phyloP scores from a whole-genome alignment of 2,888 invertebrate species.

The Caenorhabditis becei region DNA sequence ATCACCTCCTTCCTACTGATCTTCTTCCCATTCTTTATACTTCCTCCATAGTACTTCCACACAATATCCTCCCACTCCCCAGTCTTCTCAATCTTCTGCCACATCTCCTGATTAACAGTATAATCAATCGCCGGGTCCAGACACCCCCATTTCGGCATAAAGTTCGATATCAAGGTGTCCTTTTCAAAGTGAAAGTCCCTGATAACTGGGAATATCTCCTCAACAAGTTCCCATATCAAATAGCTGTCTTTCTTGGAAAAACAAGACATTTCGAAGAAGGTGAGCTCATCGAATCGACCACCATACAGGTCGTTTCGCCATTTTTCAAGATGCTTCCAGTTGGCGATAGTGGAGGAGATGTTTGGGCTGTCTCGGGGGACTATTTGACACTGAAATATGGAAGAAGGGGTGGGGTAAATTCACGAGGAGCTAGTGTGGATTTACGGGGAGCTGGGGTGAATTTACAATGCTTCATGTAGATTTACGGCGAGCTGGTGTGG shows the following conservation, averaged over 20 bases:
- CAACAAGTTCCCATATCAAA: conserved; percentile 18
- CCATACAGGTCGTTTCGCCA: neutral
- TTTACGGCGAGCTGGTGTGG: too few species aligned
- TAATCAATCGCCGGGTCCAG: conserved; percentile 6
- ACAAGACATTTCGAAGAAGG: conserved; percentile 16
- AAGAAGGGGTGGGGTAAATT: too few species aligned
- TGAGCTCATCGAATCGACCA: neutral
- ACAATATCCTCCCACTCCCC: neutral
- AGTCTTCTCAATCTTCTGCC: neutral
- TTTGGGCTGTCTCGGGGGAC: neutral
- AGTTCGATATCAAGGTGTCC: neutral
- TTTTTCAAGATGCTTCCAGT: neutral
- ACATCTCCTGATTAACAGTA: neutral
- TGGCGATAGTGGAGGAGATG: neutral
- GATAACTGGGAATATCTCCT: conserved; percentile 13
- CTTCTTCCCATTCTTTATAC: neutral
- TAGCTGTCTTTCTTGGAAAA: conserved; percentile 8
- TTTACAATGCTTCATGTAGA: too few species aligned
- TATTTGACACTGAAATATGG: conserved; percentile 8
- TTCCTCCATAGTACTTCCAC: neutral
- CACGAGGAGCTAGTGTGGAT: neutral
- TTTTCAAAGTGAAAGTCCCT: conserved; percentile 1
- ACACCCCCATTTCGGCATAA: neutral
- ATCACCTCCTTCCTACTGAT: neutral
- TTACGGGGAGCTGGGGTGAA: too few species aligned